Evolutionary conservation across 92 coral and sea anemone genomes (phyloP).

Genomic region (Meandrina meandrites): DNA sequence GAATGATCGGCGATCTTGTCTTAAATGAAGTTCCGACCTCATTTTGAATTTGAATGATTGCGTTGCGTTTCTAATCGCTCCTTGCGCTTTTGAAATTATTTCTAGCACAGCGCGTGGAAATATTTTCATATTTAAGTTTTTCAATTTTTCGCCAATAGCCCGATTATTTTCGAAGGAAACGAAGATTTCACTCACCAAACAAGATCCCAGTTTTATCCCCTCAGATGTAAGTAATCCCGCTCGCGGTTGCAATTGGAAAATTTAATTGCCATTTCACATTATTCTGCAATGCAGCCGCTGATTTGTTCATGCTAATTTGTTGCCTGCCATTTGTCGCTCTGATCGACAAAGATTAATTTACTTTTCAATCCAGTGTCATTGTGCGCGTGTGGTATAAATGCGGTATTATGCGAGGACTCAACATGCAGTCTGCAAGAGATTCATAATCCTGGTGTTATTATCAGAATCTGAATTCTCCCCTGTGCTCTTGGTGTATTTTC

Average conservation of each 20-base stretch:
- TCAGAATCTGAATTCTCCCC: background rate
- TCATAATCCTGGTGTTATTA: background rate
- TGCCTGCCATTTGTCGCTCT: background rate
- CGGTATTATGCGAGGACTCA: background rate
- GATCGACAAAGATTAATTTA: background rate
- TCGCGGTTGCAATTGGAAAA: background rate
- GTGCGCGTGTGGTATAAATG: background rate
- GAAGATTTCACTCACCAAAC: background rate
- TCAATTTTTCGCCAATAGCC: background rate
- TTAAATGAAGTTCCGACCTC: conserved; percentile 11
- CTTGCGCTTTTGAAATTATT: background rate
- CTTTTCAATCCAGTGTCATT: background rate
- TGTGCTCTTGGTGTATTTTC: background rate
- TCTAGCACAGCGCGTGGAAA: background rate
- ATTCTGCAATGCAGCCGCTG: conserved; percentile 3
- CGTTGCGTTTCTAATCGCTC: background rate
- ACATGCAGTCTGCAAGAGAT: background rate
- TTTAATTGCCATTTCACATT: background rate
- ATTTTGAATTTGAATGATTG: background rate
- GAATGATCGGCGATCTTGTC: background rate
- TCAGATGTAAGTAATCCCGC: background rate
- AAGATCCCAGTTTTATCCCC: background rate
- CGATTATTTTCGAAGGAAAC: background rate
- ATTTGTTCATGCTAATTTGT: background rate
- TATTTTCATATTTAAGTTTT: background rate